Base-by-base conservation (phyloP, 2,888 invertebrate genomes). In the Drosophila prostipennis region DNA sequence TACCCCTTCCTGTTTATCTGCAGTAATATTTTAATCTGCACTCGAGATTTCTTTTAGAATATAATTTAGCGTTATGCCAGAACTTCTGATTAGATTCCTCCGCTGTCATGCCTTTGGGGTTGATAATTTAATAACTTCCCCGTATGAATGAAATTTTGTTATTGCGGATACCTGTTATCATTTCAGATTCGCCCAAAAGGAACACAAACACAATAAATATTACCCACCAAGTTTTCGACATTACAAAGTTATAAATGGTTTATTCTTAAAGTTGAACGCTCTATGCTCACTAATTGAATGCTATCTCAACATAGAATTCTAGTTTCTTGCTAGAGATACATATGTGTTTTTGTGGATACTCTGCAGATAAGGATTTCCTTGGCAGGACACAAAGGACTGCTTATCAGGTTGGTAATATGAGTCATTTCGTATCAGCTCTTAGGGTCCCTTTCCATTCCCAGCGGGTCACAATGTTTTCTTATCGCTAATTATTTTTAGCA, bases 21-120 rank as follows among this genome's bases (percentile, higher is more conserved):
- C 80, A 71, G 52, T 61, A 78, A 80, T 69, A 81, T 80, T 85
- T 82, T 85, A 85, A 81, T 85, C 86, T 85, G 57, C 61, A 78
- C 84, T 84, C 69, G 69, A 83, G 57, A 71, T 77, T 77, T 71
- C 58, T 57, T 64, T 60, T 46, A 53, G 69, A 74, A 65, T 71
- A 78, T 74, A 74, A 78, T 78, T 81, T 74, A 74, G 68, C 63
- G 76, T 76, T 80, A 61, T 74, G 73, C 34, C 73, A 59, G 67
- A 40, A 43, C 48, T 60, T 48, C 5, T 74, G 78, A 76, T 79
- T 81, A 78, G 77, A 77, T 78, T 78, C 63, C 60, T 43, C 36
- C 19, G 57, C 61, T 51, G 53, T 48, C 58, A 46, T 48, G 45
- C 26, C 48, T n/a, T 49, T 26, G 43, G 64, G 59, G 34, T 57